phyloP scores from a whole-genome alignment of 2,113 vertebrate species.

The Porphyrio hochstetteri region DNA sequence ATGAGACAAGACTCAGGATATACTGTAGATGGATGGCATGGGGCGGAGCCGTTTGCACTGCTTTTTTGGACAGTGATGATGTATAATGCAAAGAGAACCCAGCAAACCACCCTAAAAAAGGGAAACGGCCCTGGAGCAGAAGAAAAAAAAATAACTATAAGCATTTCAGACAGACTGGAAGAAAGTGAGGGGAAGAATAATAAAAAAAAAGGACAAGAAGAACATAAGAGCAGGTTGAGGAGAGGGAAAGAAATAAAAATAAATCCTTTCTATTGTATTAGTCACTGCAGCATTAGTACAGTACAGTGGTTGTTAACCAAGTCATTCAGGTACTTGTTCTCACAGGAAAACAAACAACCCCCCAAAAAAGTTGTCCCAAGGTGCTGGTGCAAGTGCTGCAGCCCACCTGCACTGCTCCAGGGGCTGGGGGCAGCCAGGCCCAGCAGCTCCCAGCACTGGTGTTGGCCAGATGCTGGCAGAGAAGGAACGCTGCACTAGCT shows the following conservation, averaged over 20 bases:
- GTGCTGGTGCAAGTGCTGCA: not conserved
- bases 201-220: not conserved
- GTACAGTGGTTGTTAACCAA: not conserved
- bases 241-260: not conserved
- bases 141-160: not conserved
- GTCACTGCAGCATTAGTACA: not conserved
- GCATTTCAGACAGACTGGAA: not conserved
- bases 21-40: not conserved
- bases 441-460: not conserved
- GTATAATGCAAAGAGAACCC: not conserved
- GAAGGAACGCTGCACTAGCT: fast-evolving
- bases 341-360: not conserved
- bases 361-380: not conserved
- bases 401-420: not conserved
- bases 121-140: not conserved
- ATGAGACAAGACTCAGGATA: not conserved
- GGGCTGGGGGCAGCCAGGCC: not conserved
- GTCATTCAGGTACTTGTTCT: not conserved
- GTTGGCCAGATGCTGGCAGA: not conserved
- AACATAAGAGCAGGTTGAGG: not conserved
- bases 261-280: not conserved
- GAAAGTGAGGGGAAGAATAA: not conserved
- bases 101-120: not conserved
- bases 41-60: not conserved
- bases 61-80: not conserved